Evolutionary conservation across 2,113 vertebrate species (phyloP).

Genomic region (Aramus guarauna): DNA sequence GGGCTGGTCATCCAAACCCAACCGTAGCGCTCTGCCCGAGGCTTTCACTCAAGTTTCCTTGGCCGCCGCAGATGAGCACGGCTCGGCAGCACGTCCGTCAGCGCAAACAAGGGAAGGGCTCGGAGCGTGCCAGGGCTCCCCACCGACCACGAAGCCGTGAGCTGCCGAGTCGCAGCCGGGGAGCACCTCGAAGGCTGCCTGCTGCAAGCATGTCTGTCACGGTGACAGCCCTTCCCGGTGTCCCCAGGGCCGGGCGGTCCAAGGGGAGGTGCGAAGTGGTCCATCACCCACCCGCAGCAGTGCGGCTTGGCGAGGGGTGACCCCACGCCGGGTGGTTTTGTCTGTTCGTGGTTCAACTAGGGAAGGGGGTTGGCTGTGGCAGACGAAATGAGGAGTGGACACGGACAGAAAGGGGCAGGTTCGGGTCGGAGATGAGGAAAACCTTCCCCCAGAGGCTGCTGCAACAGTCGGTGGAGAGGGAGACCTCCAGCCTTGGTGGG

Average conservation of each 20-base stretch:
- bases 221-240: background rate
- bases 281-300: background rate
- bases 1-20: background rate
- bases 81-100: background rate
- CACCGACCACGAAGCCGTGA: rapidly evolving
- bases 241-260: background rate
- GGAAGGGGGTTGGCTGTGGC: background rate
- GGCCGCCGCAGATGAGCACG: rapidly evolving
- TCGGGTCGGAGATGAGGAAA: background rate
- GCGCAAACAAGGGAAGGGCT: background rate
- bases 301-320: background rate
- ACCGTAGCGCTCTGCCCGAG: background rate
- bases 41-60: background rate
- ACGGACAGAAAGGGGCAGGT: background rate
- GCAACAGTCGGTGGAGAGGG: background rate
- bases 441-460: background rate
- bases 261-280: background rate
- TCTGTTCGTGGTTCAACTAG: background rate
- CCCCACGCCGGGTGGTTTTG: rapidly evolving
- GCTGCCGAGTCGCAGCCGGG: background rate
- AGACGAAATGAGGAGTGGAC: background rate
- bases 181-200: background rate
- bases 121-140: too few relatives aligned
- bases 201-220: background rate
- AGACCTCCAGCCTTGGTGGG: background rate